Base-by-base conservation (phyloP, 2,797 vertebrate genomes). In the Pangasius krempfi region DNA sequence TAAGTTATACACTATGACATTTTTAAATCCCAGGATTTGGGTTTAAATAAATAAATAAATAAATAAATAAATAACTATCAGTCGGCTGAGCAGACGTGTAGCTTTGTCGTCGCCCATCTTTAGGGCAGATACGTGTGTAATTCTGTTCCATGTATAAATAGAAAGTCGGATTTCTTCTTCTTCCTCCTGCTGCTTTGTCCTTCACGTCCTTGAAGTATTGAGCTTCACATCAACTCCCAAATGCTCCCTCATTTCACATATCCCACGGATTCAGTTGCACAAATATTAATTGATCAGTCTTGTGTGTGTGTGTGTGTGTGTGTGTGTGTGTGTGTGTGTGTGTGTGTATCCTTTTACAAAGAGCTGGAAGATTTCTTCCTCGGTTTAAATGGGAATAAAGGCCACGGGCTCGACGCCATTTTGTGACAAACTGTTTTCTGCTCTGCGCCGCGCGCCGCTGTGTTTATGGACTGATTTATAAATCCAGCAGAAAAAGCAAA, bases 281-380 rank as follows among this genome's bases (percentile, higher is more conserved):
- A 91, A 93, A 95, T 94, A 91, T 92, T 95, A 95, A 96, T 95
- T 95, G 95, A 96, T 96, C 92, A 93, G 92, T 93, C 91, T 92
- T 93, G 94, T 95, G 50, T 79, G 27, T 79, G 75, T 50, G 75
- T 76, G 44, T 60, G 54, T 93, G 30, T 37, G 47, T 56, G 50
- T 33, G 91, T 92, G 93, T 93, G 94, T 95, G 79, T 82, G 54
- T 81, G 33, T 81, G 79, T 68, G 40, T 93, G 13, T 30, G 25
- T 70, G 47, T 40, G 92, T 92, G 93, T 93, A 94, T 95, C 91
- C 83, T 87, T 94, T 96, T 94, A 91, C 95, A 94, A 93, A 94
- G 93, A 91, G 92, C 30, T 58, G 18, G 18, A 81, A 60, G 30
- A 81, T 7, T 40, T 40, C 4, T 13, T 40, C 58, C 56, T 82